Evolutionary conservation across 2,797 vertebrate species (phyloP).

Genomic region (Brachymystax lenok): DNA sequence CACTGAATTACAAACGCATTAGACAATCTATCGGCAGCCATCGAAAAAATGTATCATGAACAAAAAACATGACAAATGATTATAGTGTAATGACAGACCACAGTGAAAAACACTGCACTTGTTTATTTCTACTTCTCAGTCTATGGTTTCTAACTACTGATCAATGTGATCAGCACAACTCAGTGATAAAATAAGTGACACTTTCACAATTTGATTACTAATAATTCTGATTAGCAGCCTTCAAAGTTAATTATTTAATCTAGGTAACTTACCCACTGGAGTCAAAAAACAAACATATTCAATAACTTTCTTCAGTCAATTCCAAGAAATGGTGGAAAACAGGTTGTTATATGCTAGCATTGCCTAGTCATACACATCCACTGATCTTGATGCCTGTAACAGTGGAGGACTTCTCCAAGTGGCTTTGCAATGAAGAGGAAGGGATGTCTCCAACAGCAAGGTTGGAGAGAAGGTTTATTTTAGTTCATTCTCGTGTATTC

Average conservation of each 20-base stretch:
- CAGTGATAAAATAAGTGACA: constrained; percentile 77
- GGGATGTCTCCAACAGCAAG: constrained; percentile 9
- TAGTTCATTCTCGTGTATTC: background rate
- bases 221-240: constrained; percentile 86
- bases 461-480: background rate
- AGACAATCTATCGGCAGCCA: constrained; percentile 89
- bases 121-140: constrained; percentile 65
- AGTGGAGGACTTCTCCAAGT: constrained; percentile 11
- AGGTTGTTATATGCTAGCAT: constrained; percentile 63
- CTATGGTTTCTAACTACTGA: constrained; percentile 87
- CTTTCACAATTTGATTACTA: constrained; percentile 77
- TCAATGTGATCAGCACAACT: constrained; percentile 99
- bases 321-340: constrained; percentile 56
- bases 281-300: constrained; percentile 74
- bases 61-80: constrained; percentile 48
- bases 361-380: constrained; percentile 27
- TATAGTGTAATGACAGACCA: constrained; percentile 80
- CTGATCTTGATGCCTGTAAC: constrained; percentile 43
- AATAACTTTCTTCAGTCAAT: constrained; percentile 79
- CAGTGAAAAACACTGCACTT: constrained; percentile 96
- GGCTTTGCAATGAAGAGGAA: constrained; percentile 18
- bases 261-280: constrained; percentile 59
- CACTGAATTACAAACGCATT: constrained; percentile 92
- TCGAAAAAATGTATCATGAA: constrained; percentile 58
- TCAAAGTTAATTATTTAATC: constrained; percentile 67